These are phyloP conservation scores for Morone saxatilis DNA, from an alignment of 2,113 vertebrate species.

Conservation along the genomic window DNA sequence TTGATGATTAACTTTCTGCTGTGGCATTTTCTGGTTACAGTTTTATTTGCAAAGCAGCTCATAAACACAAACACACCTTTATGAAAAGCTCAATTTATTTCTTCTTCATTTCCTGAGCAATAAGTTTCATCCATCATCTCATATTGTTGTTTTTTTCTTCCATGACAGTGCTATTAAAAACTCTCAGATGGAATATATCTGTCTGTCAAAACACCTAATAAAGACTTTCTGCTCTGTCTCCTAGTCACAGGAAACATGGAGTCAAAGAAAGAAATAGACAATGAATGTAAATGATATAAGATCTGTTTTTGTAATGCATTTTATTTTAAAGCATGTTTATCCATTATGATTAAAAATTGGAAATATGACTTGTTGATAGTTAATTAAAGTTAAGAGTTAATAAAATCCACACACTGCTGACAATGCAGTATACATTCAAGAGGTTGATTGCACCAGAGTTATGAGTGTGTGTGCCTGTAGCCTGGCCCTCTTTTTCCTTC, in stretches of 20 bases:
- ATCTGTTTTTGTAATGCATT: not conserved
- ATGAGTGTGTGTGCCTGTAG: too few species aligned
- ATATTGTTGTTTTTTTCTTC: slow-evolving; percentile 28
- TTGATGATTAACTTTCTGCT: not conserved
- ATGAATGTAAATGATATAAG: slow-evolving; percentile 4
- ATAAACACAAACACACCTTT: slow-evolving; percentile 38
- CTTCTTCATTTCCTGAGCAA: slow-evolving; percentile 63
- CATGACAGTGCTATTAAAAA: slow-evolving; percentile 59
- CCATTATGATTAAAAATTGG: not conserved
- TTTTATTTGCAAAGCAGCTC: slow-evolving; percentile 37
- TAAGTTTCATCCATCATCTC: slow-evolving; percentile 65
- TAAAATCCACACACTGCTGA: slow-evolving; percentile 14
- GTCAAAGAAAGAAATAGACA: slow-evolving; percentile 14
- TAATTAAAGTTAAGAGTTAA: not conserved
- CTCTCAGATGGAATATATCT: slow-evolving; percentile 47
- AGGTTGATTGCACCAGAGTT: not conserved
- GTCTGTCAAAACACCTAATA: slow-evolving; percentile 51
- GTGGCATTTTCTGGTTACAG: not conserved
- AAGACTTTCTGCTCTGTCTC: slow-evolving; percentile 25
- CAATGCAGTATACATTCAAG: not conserved
- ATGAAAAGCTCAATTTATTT: slow-evolving; percentile 49
- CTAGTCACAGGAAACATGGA: slow-evolving; percentile 5
- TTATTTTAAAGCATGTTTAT: not conserved
- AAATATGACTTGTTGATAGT: not conserved
- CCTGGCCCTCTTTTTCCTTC: not conserved